Conservation (phyloP, 2,113 vertebrate genomes). For the Ptilonorhynchus violaceus region DNA sequence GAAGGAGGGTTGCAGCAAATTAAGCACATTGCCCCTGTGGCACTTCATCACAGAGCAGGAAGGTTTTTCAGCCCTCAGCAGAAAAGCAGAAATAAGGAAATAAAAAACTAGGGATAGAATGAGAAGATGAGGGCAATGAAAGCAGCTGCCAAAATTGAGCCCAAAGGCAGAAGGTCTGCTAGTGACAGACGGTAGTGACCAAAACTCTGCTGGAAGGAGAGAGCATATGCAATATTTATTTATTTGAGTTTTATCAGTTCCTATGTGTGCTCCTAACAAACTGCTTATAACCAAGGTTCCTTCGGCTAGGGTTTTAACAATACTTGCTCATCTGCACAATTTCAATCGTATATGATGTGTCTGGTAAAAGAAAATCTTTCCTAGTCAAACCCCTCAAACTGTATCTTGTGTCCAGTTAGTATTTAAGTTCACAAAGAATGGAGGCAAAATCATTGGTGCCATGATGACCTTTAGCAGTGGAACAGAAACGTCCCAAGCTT, state of each 20-base stretch:
- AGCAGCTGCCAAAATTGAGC: constrained; percentile 44
- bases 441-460: not conserved
- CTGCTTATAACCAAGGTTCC: not conserved
- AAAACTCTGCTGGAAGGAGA: constrained; percentile 36
- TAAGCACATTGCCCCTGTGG: not conserved
- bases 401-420: not conserved
- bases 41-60: not conserved
- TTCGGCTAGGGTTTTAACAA: not conserved
- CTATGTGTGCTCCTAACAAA: not conserved
- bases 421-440: not conserved
- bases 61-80: not conserved
- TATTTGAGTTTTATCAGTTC: not conserved
- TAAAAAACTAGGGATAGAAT: not conserved
- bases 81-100: not conserved
- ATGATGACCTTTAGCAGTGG: not conserved
- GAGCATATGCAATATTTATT: constrained; percentile 21
- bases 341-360: not conserved
- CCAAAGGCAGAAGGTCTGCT: constrained; percentile 49
- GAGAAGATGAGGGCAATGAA: constrained; percentile 7
- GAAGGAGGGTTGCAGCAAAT: not conserved
- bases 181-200: constrained; percentile 47
- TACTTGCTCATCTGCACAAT: not conserved
- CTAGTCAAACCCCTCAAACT: not conserved
- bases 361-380: not conserved
- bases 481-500: not conserved